Percentiles rank a stretch among this genome's conserved stretches.
phyloP scores from a whole-genome alignment of 2,113 vertebrate genomes.

The Camelus dromedarius region DNA sequence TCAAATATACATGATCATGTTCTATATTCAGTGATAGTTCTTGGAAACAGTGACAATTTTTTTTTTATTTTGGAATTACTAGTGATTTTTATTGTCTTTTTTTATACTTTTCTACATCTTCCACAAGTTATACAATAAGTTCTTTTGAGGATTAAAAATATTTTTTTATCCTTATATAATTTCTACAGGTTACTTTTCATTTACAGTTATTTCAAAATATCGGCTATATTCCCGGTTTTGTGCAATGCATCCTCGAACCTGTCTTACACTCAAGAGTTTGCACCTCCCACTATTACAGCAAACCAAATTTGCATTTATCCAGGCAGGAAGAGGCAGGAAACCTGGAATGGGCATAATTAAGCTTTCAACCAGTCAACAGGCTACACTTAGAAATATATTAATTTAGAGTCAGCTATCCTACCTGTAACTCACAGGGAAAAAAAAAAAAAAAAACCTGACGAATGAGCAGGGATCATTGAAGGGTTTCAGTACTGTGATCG shows the following conservation, averaged over 20 bases:
- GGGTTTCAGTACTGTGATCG: not conserved
- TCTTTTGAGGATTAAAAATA: too few species aligned
- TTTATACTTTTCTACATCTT: too few species aligned
- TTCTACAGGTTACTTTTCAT: too few species aligned
- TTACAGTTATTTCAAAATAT: too few species aligned
- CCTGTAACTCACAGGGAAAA: not conserved
- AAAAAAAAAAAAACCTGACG: not conserved
- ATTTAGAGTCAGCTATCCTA: not conserved
- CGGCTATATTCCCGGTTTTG: too few species aligned
- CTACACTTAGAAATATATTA: not conserved
- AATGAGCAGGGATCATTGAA: not conserved
- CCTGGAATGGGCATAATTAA: not conserved
- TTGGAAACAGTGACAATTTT: not conserved
- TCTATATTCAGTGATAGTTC: not conserved
- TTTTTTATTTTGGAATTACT: too few species aligned
- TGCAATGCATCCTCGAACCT: too few species aligned
- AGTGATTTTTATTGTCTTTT: too few species aligned
- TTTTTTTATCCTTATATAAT: too few species aligned
- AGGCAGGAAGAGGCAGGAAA: not conserved
- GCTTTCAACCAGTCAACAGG: not conserved
- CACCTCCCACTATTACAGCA: not conserved
- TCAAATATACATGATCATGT: too few species aligned
- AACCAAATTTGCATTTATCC: not conserved
- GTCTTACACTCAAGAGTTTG: too few species aligned
- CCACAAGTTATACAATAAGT: too few species aligned